A percentile compares a stretch with the other conserved stretches of the same genome.
These are phyloP conservation scores for Galemys pyrenaicus DNA, from an alignment of 2,113 vertebrate genomes.

Conservation along the genomic window DNA sequence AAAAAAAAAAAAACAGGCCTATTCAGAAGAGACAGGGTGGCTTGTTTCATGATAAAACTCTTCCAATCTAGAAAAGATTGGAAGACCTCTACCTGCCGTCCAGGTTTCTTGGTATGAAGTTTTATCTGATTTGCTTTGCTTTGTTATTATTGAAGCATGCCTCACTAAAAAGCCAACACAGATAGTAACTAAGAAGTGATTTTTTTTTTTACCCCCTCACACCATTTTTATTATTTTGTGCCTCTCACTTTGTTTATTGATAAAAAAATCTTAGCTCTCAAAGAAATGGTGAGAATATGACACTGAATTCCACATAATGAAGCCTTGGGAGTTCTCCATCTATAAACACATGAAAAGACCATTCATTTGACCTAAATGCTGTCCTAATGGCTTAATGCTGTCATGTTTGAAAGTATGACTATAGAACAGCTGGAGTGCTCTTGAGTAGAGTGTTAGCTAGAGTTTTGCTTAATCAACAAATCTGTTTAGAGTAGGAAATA, in stretches of 20 bases:
- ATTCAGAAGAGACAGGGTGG: background rate
- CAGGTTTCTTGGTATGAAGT: background rate
- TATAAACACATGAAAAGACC: background rate
- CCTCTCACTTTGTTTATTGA: slow-evolving; percentile 42
- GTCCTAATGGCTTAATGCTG: background rate
- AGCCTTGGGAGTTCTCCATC: background rate
- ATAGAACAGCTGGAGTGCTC: background rate
- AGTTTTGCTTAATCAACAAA: slow-evolving; percentile 21
- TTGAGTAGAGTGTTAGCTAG: slow-evolving; percentile 24
- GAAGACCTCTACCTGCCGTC: background rate
- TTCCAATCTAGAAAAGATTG: background rate
- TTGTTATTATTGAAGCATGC: background rate
- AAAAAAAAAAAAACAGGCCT: background rate
- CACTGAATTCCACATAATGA: background rate
- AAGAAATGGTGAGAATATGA: background rate
- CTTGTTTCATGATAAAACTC: background rate
- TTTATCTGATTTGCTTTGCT: slow-evolving; percentile 24
- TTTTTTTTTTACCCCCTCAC: background rate
- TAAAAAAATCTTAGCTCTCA: slow-evolving; percentile 20
- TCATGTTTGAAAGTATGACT: background rate
- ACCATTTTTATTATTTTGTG: slow-evolving; percentile 50
- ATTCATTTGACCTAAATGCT: background rate
- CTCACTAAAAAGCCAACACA: slow-evolving; percentile 29
- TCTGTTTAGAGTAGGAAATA: slow-evolving; percentile 40
- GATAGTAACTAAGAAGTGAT: slow-evolving; percentile 16